Conservation (phyloP, 64 coral and sea anemone genomes). For the Hydrozoanthus tunicans region DNA sequence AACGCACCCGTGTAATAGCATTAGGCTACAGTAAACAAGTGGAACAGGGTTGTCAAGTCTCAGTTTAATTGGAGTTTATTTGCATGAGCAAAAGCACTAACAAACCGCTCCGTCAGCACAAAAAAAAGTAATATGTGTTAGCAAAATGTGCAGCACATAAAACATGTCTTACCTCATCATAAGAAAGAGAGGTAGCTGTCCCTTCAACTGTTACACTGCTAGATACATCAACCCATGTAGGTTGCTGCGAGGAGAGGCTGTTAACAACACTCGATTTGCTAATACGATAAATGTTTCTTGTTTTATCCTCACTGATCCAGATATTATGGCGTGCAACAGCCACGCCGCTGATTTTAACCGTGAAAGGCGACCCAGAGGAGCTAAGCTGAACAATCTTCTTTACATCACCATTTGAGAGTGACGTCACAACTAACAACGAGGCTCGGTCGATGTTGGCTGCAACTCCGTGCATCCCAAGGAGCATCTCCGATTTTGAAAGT, state of each 20-base stretch:
- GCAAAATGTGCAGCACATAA: too few species aligned
- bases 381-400: slow-evolving; percentile 77
- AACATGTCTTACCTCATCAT: slow-evolving; percentile 20
- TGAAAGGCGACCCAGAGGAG: slow-evolving; percentile 35
- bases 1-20: too few species aligned
- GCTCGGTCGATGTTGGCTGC: slow-evolving; percentile 63
- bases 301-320: slow-evolving; percentile 59
- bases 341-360: slow-evolving; percentile 65
- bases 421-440: slow-evolving; percentile 68
- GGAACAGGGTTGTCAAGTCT: too few species aligned
- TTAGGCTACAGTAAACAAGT: too few species aligned
- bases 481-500: slow-evolving; percentile 57
- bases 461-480: slow-evolving; percentile 76
- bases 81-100: too few species aligned
- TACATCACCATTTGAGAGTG: slow-evolving; percentile 18
- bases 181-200: slow-evolving; percentile 78
- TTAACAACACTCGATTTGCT: slow-evolving; percentile 8
- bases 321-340: slow-evolving; percentile 50
- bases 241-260: slow-evolving; percentile 20
- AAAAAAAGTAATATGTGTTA: too few species aligned
- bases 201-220: slow-evolving; percentile 31
- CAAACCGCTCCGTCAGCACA: too few species aligned
- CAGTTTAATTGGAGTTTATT: too few species aligned
- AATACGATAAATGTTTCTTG: slow-evolving; percentile 27
- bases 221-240: slow-evolving; percentile 32